A percentile compares a stretch with the other conserved stretches of the same genome.
Conservation (phyloP, 1,140 invertebrate species). For the Eufriesea mexicana region DNA sequence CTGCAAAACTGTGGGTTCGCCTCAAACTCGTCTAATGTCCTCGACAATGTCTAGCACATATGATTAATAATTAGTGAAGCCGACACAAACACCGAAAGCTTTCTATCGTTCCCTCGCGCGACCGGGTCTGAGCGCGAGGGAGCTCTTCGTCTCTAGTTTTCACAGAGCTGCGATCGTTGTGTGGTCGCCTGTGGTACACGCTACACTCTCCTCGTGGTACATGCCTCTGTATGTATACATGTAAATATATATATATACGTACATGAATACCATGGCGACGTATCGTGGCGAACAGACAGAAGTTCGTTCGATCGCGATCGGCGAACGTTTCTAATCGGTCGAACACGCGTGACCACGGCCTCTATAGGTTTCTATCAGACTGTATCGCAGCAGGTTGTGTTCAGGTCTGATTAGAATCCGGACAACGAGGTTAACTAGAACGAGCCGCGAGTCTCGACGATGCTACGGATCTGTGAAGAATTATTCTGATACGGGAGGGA, state of each 20-base stretch:
- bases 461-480: conserved; percentile 31
- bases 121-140: conserved; percentile 27
- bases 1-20: neutral
- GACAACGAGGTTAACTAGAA: conserved; percentile 37
- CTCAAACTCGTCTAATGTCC: conserved; percentile 5
- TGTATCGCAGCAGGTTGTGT: conserved; percentile 49
- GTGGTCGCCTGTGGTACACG: conserved; percentile 6
- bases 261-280: neutral
- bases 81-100: conserved; percentile 62
- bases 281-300: neutral
- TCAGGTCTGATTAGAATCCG: conserved; percentile 44
- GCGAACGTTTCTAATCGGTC: neutral
- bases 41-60: conserved; percentile 36
- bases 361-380: conserved; percentile 49
- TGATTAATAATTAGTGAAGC: conserved; percentile 40
- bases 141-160: neutral
- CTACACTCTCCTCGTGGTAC: conserved; percentile 23
- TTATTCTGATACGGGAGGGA: conserved; percentile 2
- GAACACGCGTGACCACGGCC: neutral
- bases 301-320: conserved; percentile 11
- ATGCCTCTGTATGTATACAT: conserved; percentile 48
- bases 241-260: conserved; percentile 42
- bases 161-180: conserved; percentile 11
- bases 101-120: conserved; percentile 33
- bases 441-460: conserved; percentile 19